Evolutionary conservation across 2,797 vertebrate genomes (phyloP), one percentile per base, ranked within the genome.

Genomic region (Loriculus beryllinus): DNA sequence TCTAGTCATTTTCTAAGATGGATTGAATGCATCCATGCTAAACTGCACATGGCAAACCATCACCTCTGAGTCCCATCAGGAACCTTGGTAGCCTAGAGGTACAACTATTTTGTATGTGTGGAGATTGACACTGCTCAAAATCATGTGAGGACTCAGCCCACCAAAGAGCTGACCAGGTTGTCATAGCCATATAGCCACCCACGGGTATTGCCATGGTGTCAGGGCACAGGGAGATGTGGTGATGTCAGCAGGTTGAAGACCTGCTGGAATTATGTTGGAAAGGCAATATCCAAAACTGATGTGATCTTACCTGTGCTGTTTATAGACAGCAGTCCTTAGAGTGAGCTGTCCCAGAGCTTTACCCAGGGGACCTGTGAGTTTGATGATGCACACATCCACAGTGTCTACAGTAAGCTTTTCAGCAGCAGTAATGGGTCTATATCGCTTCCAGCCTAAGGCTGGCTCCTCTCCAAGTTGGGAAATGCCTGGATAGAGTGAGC

Each of bases 391-490:
- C 35, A 4, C 19, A 31, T 21, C 45, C 49, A 49, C 3, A 1
- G 54, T 78, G 39, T 89, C 84, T 52, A 10, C 1, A 1, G 31
- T 43, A 23, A 47, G 26, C 14, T 68, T 93, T 94, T 92, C 82
- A 83, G 14, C 45, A 71, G 25, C 59, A 15, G 42, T 86, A 76
- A 86, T 59, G 85, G 57, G 22, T 90, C 80, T 92, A 67, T 91
- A 88, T 76, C 16, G 8, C 49, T 90, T 86, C 65, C 85, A 95
- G 76, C 28, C 25, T 23, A 23, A 67, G 54, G 11, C 40, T 96
- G 96, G 93, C 87, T 81, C 35, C 22, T 78, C 26, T 92, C 93
- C 93, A 94, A 51, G 17, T 0, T 68, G 82, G 70, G 54, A 88
- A 96, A 69, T 81, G 72, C 49, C 69, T 93, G 82, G 69, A 33